Evolutionary conservation across 2,797 vertebrate genomes (phyloP).

Genomic region (Lindbergichthys nudifrons): DNA sequence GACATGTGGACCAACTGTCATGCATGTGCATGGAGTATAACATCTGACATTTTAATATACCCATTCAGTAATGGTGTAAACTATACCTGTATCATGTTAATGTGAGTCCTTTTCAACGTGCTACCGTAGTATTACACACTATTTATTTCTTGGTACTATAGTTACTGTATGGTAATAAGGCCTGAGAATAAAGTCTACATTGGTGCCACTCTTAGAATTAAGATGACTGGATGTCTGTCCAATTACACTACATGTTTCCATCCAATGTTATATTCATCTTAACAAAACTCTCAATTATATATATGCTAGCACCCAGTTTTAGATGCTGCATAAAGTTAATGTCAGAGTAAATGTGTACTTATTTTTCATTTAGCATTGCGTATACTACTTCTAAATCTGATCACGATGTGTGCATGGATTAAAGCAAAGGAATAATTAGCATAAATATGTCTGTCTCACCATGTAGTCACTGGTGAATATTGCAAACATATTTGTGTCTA

Average conservation of each 20-base stretch:
- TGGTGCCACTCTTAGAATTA: conserved; percentile 77
- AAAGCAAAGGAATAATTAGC: not conserved
- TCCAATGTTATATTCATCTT: not conserved
- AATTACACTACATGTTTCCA: not conserved
- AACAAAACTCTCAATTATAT: conserved; percentile 1
- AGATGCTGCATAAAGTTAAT: not conserved
- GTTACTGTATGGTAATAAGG: conserved; percentile 73
- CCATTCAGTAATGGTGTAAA: conserved; percentile 52
- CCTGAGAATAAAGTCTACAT: conserved; percentile 84
- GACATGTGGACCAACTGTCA: conserved; percentile 44
- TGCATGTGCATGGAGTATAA: conserved; percentile 70
- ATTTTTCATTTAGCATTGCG: not conserved
- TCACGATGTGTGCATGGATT: no score
- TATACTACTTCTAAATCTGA: no score
- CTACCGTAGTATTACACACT: conserved; percentile 82
- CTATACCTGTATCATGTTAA: conserved; percentile 63
- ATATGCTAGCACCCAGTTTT: not conserved
- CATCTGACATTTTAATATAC: conserved; percentile 62
- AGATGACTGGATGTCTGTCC: conserved; percentile 1
- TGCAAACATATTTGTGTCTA: not conserved
- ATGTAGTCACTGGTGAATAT: not conserved
- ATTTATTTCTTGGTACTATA: conserved; percentile 86
- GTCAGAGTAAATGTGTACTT: not conserved
- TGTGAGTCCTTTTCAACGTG: conserved; percentile 80
- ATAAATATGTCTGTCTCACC: not conserved